Evolutionary conservation across 2,113 vertebrate species (phyloP).

Genomic region (Ctenodactylus gundi): DNA sequence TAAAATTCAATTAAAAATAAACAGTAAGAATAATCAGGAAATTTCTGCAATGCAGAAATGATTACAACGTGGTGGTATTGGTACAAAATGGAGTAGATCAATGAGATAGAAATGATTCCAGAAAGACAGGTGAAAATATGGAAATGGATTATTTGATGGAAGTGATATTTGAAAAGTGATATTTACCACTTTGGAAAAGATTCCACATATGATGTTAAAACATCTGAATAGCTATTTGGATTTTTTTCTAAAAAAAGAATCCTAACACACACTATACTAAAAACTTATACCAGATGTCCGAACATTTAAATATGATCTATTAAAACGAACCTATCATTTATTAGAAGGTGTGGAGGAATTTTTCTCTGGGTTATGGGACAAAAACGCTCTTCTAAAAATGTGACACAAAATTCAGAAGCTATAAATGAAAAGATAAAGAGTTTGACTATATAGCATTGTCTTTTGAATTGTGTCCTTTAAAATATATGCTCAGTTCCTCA

Average conservation of each 20-base stretch:
- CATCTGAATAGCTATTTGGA: neutral
- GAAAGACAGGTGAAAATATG: neutral
- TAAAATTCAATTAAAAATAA: slow-evolving; percentile 55
- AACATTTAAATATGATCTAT: neutral
- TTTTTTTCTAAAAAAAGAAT: neutral
- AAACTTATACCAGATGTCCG: neutral
- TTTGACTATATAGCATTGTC: neutral
- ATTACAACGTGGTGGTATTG: neutral
- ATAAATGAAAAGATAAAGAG: neutral
- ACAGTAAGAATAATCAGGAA: neutral
- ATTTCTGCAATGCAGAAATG: neutral
- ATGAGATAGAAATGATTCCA: neutral
- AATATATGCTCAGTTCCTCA: neutral
- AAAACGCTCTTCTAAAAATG: neutral
- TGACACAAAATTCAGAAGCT: neutral
- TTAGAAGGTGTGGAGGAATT: neutral
- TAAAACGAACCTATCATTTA: neutral
- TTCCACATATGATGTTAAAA: neutral
- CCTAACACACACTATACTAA: neutral
- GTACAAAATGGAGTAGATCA: neutral
- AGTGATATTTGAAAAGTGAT: neutral
- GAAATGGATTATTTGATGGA: neutral
- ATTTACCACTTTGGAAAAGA: slow-evolving; percentile 31
- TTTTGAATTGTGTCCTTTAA: neutral
- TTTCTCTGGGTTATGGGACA: neutral